Base-by-base conservation (phyloP, 2,113 vertebrate species). In the Dryoscopus gambensis region DNA sequence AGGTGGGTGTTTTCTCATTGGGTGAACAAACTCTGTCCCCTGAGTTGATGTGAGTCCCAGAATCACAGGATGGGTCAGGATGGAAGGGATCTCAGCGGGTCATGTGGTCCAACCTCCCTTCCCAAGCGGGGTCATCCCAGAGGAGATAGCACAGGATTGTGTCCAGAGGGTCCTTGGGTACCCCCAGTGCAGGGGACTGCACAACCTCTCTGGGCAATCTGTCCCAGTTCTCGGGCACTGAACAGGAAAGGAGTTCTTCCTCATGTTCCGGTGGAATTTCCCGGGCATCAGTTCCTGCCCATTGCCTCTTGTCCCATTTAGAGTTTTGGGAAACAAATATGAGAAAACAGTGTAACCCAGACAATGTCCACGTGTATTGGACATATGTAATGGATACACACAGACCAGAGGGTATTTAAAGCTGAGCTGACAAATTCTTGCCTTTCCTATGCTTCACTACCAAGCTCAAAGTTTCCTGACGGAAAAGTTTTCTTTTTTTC, bases 171-270 rank as follows among this genome's bases (percentile, higher is more conserved):
- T 15, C 35, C 50, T 9, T 12, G 35, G 14, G 2, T 31, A 22
- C 42, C 42, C 11, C 30, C 30, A 27, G 16, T 3, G 20, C 25
- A 25, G 67, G 20, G 40, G 3, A 7, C 20, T 63, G 20, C 14
- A 12, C n/a, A 49, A 0, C 13, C 9, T 17, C 65, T 49, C 65
- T 49, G 18, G 37, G 33, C 13, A 33, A 5, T 5, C 37, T 27
- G 11, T 68, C 13, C 44, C 46, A 27, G 24, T 17, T 11, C 50
- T 37, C 0, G 0, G 47, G 9, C 33, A 18, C 24, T 30, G 25
- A 20, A 11, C 33, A 46, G 15, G 9, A 11, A 65, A 30, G 14
- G 62, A 47, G 9, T 4, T 52, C 53, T 33, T 52, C 53, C 13
- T 59, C 22, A 7, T 42, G 20, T 42, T 12, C 40, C 30, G 30